These are phyloP conservation scores for Macrobrachium rosenbergii DNA, from an alignment of 1,140 invertebrate species.

Conservation along the genomic window DNA sequence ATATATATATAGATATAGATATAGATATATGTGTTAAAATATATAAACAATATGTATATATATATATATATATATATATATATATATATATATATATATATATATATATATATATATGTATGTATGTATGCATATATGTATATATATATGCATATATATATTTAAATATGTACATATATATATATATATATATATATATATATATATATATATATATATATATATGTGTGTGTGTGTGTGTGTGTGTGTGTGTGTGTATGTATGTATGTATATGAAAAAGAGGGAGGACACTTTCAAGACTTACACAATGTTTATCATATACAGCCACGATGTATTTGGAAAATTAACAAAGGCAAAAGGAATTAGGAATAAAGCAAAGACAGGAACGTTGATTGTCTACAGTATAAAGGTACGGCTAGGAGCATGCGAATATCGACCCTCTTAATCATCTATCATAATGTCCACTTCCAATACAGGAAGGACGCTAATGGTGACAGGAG, in stretches of 20 bases:
- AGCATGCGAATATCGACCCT: too few relatives aligned
- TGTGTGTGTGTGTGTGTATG: neutral
- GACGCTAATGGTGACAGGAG: too few relatives aligned
- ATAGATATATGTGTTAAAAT: neutral
- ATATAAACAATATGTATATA: neutral
- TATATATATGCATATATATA: conserved; percentile 5
- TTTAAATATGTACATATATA: neutral
- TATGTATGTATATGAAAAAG: too few relatives aligned
- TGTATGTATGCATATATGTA: neutral
- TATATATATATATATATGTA: conserved; percentile 10
- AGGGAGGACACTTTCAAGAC: too few relatives aligned
- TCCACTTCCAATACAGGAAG: too few relatives aligned
- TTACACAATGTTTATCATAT: too few relatives aligned
- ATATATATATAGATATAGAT: neutral
- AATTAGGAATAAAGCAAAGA: too few relatives aligned
- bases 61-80: neutral
- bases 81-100: conserved; percentile 27
- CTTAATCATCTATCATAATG: too few relatives aligned
- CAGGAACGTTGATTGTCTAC: too few relatives aligned
- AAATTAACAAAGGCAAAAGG: too few relatives aligned
- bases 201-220: neutral
- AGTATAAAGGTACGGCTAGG: too few relatives aligned
- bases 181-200: conserved; percentile 18
- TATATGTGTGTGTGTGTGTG: neutral
- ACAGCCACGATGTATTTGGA: too few relatives aligned